Evolutionary conservation across 2,888 invertebrate genomes (phyloP).

Genomic region (Dorcus hopei): DNA sequence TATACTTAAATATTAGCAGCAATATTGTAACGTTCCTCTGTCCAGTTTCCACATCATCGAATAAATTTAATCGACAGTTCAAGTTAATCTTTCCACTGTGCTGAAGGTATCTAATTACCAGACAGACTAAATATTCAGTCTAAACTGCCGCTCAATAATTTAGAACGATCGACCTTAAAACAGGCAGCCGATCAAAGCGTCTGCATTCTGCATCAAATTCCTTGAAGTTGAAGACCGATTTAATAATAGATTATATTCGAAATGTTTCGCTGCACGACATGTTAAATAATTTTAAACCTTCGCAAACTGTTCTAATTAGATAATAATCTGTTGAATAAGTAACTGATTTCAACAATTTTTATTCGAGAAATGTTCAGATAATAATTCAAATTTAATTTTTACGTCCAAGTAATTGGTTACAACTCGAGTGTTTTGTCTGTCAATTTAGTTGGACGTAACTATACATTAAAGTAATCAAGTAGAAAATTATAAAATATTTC

Average conservation of each 20-base stretch:
- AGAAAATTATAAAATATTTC: too few relatives aligned
- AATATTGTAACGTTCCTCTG: too few relatives aligned
- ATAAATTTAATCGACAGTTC: conserved; percentile 11
- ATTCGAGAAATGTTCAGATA: too few relatives aligned
- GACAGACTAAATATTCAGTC: conserved; percentile 7
- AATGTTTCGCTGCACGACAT: background rate
- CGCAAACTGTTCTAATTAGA: background rate
- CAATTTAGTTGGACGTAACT: too few relatives aligned
- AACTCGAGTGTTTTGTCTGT: too few relatives aligned
- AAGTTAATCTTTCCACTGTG: conserved; percentile 11
- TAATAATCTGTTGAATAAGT: too few relatives aligned
- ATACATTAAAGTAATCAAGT: too few relatives aligned
- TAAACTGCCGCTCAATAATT: background rate
- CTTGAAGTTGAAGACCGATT: background rate
- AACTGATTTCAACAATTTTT: too few relatives aligned
- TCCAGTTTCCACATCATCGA: conserved; percentile 13
- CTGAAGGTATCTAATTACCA: conserved; percentile 16
- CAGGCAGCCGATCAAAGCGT: background rate
- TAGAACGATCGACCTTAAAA: background rate
- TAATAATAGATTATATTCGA: background rate
- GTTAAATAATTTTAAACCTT: background rate
- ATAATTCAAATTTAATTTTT: too few relatives aligned
- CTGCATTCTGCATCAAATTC: background rate
- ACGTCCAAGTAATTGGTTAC: too few relatives aligned
- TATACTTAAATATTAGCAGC: too few relatives aligned